Base-by-base conservation (phyloP, 2,113 vertebrate genomes). In the Malurus elegans region DNA sequence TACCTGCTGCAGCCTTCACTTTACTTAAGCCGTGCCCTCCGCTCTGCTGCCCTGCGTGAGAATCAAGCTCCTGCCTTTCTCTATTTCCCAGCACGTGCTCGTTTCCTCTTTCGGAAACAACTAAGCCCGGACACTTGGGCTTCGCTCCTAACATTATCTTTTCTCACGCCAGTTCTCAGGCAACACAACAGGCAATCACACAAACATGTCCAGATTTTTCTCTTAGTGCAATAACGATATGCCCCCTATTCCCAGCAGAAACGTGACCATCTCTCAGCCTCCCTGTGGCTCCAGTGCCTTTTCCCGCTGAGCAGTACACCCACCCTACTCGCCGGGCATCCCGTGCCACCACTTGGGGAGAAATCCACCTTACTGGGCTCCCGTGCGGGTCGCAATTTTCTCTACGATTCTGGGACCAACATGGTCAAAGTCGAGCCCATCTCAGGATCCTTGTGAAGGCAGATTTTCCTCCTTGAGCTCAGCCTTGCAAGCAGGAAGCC, bases 361-460 rank as follows among this genome's bases (percentile, higher is more conserved):
- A 78, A 81, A 58, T 66, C 25, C 18, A 12, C 18, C 24, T 10
- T 1, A 0, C 8, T 26, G 32, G 8, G 51, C 0, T 0, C 19
- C 32, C n/a, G 23, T 0, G 2, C 0, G 0, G 36, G 12, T 25
- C 0, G 0, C 48, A 67, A 13, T 61, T 83, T 85, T 66, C 28
- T 61, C 64, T 23, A 32, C 0, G 0, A 76, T n/a, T 40, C 38
- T 72, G 25, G 23, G 31, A 79, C 8, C 25, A 69, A 14, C 14
- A n/a, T 3, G 36, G 23, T 34, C 51, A 86, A 74, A 18, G 34
- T 58, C 1, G 1, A 17, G 14, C 21, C 40, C 1, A 1, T 16
- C 10, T 66, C 2, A 0, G 7, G 23, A 54, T 58, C 25, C 0
- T 0, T 23, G 5, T 5, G 38, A 42, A 57, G 18, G 12, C 38